Evolutionary conservation across 2,797 vertebrate species (phyloP), one percentile per base, ranked within the genome.

Genomic region (Lacerta agilis): DNA sequence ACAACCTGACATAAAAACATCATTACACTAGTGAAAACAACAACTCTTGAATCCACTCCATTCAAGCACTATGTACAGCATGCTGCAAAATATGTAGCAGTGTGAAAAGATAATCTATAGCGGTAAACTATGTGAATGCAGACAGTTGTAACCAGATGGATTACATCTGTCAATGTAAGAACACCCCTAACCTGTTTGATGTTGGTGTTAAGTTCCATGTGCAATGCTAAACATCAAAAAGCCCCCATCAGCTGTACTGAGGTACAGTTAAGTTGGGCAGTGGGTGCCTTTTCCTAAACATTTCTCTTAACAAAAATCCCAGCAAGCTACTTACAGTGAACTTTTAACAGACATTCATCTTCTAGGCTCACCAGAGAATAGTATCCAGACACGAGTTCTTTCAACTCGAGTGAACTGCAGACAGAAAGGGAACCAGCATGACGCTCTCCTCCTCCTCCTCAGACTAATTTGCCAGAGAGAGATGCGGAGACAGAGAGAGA

Each of bases 331-430:
- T 86, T 18, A 64, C 61, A 64, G 17, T 64, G 20, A 64, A 5
- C 61, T 64, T 88, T 67, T 69, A 85, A 4, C 18, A 0, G 0
- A 45, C 4, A 15, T 67, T 89, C 81, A 58, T 85, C 64, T 83
- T 82, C 25, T 5, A 81, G 89, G 93, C 98, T 97, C 97, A 99
- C 99, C 98, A 95, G 95, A 95, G 91, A 80, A 98, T 91, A 41
- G 97, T 97, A 94, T 98, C 97, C 87, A 97, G 96, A 97, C 98
- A 97, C n/a, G 96, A 93, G 96, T 90, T 97, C 96, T 96, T 98
- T 98, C 88, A 97, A 97, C 91, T 98, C 97, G 93, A 55, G 90
- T 0, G 94, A 97, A 91, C 97, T 97, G 96, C 76, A 93, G 93
- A 93, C 86, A 89, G 96, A 93, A 94, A 64, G 71, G 93, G 90